A percentile compares a stretch with the other conserved stretches of the same genome.
Evolutionary conservation across 2,113 vertebrate genomes (phyloP).

Genomic region (Aleadryas rufinucha): DNA sequence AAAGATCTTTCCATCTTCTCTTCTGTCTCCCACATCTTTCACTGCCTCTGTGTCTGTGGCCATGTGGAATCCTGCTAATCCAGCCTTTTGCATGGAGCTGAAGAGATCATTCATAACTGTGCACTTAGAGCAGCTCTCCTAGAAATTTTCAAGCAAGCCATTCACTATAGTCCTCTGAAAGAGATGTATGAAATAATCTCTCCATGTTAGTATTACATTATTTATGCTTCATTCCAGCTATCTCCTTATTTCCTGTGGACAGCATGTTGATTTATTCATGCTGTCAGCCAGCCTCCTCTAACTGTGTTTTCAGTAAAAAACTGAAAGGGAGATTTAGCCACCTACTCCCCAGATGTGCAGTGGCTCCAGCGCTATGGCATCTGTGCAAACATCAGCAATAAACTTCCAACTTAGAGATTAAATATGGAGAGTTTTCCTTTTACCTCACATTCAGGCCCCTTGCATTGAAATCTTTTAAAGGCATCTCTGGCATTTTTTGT

Average conservation of each 20-base stretch:
- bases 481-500: not conserved
- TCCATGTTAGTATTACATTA: constrained; percentile 5
- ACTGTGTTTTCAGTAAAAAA: constrained; percentile 43
- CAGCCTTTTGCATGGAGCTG: not conserved
- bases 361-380: constrained; percentile 17
- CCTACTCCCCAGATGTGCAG: constrained; percentile 33
- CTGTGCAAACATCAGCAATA: constrained; percentile 43
- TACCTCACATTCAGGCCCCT: not conserved
- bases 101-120: not conserved
- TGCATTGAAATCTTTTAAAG: not conserved
- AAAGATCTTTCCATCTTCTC: not conserved
- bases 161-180: not conserved
- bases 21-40: not conserved
- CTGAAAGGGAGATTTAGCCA: constrained; percentile 12
- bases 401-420: constrained; percentile 23
- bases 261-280: constrained; percentile 47
- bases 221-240: constrained; percentile 38
- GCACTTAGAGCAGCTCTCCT: not conserved
- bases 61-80: not conserved
- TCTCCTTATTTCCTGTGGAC: constrained; percentile 44
- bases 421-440: not conserved
- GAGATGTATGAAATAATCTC: constrained; percentile 12
- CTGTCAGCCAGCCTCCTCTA: constrained; percentile 33
- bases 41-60: not conserved
- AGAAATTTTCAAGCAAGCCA: not conserved